A percentile compares a stretch with the other conserved stretches of the same genome.
Conservation (phyloP, 2,888 invertebrate species). For the Anarsia innoxiella region DNA sequence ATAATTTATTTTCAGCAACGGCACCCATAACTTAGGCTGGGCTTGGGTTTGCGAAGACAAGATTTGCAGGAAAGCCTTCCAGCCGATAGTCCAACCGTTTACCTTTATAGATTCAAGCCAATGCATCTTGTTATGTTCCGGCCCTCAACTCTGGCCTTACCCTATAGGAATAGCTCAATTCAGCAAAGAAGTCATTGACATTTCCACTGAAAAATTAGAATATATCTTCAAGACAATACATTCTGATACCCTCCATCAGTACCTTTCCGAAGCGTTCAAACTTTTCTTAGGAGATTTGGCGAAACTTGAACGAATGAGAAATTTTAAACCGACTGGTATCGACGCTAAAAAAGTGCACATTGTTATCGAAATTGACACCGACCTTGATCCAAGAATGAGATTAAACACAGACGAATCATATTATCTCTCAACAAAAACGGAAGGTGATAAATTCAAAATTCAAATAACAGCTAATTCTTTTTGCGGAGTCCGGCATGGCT, state of each 20-base stretch:
- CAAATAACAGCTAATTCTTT: constrained; percentile 69
- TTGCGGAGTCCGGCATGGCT: constrained; percentile 83
- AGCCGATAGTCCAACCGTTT: constrained; percentile 17
- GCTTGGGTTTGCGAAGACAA: constrained; percentile 40
- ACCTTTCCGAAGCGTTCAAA: constrained; percentile 58
- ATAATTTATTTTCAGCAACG: too few species aligned
- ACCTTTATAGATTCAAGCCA: constrained; percentile 70
- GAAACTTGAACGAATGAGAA: constrained; percentile 63
- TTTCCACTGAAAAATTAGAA: constrained; percentile 70
- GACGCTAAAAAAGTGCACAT: too few species aligned
- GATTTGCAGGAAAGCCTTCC: constrained; percentile 42
- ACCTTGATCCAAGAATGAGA: constrained; percentile 72
- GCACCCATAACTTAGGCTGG: too few species aligned
- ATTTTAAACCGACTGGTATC: too few species aligned
- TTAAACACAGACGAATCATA: constrained; percentile 84
- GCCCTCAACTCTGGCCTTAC: constrained; percentile 83
- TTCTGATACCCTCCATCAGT: constrained; percentile 38
- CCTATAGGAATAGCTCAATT: constrained; percentile 80
- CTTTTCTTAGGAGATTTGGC: constrained; percentile 64
- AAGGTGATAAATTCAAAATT: constrained; percentile 31
- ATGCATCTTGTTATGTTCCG: constrained; percentile 82
- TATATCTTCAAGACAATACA: constrained; percentile 57
- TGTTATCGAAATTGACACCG: constrained; percentile 69
- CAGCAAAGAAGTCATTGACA: constrained; percentile 73
- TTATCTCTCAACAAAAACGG: constrained; percentile 69